Percentiles rank a stretch among this genome's conserved stretches.
phyloP scores from a whole-genome alignment of 2,113 vertebrate species.

The Artemisiospiza belli region DNA sequence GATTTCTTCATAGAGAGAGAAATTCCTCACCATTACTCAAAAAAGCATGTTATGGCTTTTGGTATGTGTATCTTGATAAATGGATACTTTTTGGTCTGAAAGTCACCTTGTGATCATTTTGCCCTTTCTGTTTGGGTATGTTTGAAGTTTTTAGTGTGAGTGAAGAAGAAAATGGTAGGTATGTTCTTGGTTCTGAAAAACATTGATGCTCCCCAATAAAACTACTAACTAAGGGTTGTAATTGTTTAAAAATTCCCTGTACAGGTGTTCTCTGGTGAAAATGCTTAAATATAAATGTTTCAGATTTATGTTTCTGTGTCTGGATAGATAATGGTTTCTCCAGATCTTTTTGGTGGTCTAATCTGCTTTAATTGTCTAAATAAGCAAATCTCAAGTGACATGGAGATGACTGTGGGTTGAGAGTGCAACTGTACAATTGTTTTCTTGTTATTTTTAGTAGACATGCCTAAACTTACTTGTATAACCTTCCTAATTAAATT shows the following conservation, averaged over 20 bases:
- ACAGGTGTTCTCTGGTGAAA: not conserved
- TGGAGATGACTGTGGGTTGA: fast-evolving
- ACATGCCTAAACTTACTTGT: not conserved
- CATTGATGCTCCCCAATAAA: not conserved
- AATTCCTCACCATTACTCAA: not conserved
- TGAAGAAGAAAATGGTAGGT: not conserved
- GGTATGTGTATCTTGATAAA: not conserved
- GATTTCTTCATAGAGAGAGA: not conserved
- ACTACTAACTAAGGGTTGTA: not conserved
- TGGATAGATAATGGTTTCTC: not conserved
- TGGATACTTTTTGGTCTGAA: not conserved
- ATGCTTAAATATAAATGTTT: not conserved
- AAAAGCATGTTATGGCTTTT: not conserved
- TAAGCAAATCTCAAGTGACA: not conserved
- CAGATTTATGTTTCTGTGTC: not conserved
- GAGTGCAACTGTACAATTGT: not conserved
- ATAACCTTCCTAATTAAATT: not conserved
- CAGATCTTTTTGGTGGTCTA: not conserved
- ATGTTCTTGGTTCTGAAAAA: not conserved
- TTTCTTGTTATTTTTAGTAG: not conserved
- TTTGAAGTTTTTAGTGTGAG: not conserved
- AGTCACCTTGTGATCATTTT: not conserved
- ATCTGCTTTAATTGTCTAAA: not conserved
- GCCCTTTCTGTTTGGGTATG: not conserved
- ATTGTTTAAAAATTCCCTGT: not conserved